A percentile compares a stretch with the other conserved stretches of the same genome.
Evolutionary conservation across 2,888 invertebrate genomes (phyloP).

Genomic region (Drosophila pullipes): DNA sequence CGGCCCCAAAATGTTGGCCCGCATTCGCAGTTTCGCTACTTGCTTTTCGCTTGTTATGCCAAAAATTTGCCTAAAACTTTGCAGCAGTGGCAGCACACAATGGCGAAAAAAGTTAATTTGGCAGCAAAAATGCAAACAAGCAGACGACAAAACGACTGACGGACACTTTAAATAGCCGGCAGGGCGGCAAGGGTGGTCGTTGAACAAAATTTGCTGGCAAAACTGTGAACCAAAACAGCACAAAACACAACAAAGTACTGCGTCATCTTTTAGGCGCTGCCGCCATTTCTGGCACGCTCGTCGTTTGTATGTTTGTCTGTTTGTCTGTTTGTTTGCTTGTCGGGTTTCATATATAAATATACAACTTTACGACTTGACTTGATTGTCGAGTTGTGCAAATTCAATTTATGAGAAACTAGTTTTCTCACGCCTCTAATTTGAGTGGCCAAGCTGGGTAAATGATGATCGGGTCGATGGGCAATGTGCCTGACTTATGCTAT

Average conservation of each 20-base stretch:
- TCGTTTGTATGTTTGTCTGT: constrained; percentile 33
- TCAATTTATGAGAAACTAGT: constrained; percentile 71
- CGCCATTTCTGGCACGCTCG: constrained; percentile 63
- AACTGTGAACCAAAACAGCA: constrained; percentile 51
- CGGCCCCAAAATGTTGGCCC: constrained; percentile 56
- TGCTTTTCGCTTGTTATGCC: constrained; percentile 60
- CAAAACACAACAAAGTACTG: constrained; percentile 60
- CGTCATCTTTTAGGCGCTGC: constrained; percentile 65
- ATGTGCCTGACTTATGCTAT: constrained; percentile 9
- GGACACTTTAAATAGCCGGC: constrained; percentile 56
- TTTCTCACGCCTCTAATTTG: constrained; percentile 70
- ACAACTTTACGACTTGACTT: constrained; percentile 69
- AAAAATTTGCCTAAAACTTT: constrained; percentile 74
- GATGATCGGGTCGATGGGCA: constrained; percentile 21
- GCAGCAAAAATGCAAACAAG: constrained; percentile 78
- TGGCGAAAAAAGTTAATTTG: constrained; percentile 78
- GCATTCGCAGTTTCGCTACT: constrained; percentile 48
- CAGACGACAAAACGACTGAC: constrained; percentile 48
- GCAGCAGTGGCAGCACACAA: constrained; percentile 46
- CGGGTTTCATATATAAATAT: constrained; percentile 5
- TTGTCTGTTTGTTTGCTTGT: neutral
- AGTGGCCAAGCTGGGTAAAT: constrained; percentile 40
- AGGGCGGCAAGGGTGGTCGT: neutral
- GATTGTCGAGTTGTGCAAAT: constrained; percentile 70
- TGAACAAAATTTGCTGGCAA: constrained; percentile 26